A percentile compares a stretch with the other conserved stretches of the same genome.
These are phyloP conservation scores for Cryptoprocta ferox DNA, from an alignment of 2,797 vertebrate genomes.

Conservation along the genomic window DNA sequence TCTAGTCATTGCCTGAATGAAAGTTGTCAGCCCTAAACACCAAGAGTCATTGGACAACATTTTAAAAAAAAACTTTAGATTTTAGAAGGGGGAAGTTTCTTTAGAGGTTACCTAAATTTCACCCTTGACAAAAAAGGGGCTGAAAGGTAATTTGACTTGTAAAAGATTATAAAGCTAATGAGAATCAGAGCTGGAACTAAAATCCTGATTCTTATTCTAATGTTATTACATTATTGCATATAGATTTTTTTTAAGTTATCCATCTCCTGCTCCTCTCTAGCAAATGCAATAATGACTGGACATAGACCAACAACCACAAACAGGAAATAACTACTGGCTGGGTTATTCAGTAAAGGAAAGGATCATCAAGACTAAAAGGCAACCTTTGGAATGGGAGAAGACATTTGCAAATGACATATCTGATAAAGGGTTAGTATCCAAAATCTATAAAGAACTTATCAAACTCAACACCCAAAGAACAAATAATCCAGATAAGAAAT, in stretches of 20 bases:
- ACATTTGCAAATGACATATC: not conserved
- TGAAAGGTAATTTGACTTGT: not conserved
- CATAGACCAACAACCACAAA: not conserved
- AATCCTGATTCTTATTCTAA: not conserved
- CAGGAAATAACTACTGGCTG: not conserved
- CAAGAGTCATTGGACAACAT: not conserved
- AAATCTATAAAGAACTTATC: not conserved
- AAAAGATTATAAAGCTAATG: not conserved
- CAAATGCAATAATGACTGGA: not conserved
- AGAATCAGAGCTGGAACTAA: conserved; percentile 20
- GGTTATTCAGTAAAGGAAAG: not conserved
- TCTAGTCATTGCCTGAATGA: not conserved
- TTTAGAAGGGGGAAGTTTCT: not conserved
- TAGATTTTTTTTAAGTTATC: conserved; percentile 5
- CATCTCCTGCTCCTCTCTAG: not conserved
- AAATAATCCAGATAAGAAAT: not conserved
- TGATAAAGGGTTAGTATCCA: not conserved
- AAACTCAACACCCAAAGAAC: not conserved
- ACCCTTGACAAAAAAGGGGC: not conserved
- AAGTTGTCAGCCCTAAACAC: conserved; percentile 6
- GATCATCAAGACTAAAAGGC: not conserved
- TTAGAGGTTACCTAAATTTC: not conserved
- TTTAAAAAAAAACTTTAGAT: not conserved
- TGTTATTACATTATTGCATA: not conserved
- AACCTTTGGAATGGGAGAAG: not conserved